A percentile compares a stretch with the other conserved stretches of the same genome.
These are phyloP conservation scores for Drosophila kanekoi DNA, from an alignment of 2,888 invertebrate genomes.

Conservation along the genomic window DNA sequence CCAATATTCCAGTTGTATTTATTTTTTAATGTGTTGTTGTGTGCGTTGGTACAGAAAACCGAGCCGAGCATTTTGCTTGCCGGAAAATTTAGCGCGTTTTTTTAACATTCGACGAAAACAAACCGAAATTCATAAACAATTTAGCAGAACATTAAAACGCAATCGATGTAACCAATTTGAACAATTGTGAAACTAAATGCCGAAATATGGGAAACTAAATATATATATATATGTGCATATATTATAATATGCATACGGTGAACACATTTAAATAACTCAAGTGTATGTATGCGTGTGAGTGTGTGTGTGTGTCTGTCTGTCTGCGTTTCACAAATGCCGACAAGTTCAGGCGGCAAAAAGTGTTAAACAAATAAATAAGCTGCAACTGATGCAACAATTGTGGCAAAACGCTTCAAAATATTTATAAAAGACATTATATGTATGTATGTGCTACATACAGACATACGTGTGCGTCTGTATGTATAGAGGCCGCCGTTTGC, in stretches of 20 bases:
- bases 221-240: neutral
- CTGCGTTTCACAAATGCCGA: conserved; percentile 30
- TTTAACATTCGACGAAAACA: conserved; percentile 36
- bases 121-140: conserved; percentile 19
- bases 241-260: conserved; percentile 19
- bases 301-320: conserved; percentile 4
- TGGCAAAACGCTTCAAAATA: conserved; percentile 38
- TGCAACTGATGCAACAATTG: conserved; percentile 43
- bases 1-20: conserved; percentile 78
- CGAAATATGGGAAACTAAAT: conserved; percentile 16
- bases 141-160: conserved; percentile 17
- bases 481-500: conserved; percentile 25
- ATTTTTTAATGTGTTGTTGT: conserved; percentile 80
- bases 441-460: conserved; percentile 10
- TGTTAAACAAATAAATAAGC: conserved; percentile 1
- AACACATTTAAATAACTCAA: conserved; percentile 13
- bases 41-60: conserved; percentile 69
- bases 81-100: conserved; percentile 75
- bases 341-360: conserved; percentile 31
- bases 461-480: conserved; percentile 15
- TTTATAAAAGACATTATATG: conserved; percentile 35
- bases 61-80: conserved; percentile 57
- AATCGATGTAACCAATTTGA: conserved; percentile 13
- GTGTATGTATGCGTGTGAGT: conserved; percentile 2
- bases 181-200: conserved; percentile 31